Evolutionary conservation across 2,888 invertebrate genomes (phyloP).

Genomic region (Drosophila subsilvestris): DNA sequence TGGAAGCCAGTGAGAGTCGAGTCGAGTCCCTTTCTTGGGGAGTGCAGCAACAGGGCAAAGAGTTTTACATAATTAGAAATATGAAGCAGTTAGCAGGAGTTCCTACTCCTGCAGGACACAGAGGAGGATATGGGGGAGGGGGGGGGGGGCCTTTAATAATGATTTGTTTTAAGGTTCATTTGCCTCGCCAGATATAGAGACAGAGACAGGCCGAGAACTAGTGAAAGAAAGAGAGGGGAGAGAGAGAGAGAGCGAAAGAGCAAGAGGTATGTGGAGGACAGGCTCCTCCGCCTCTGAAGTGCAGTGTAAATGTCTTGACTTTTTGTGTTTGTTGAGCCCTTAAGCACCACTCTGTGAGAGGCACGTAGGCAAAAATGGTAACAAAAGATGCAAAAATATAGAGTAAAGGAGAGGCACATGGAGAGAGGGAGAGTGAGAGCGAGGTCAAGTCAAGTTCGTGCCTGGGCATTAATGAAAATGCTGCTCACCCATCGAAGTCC

Average conservation of each 20-base stretch:
- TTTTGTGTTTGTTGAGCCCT: slow-evolving; percentile 81
- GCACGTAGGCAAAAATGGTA: slow-evolving; percentile 50
- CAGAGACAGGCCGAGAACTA: not conserved
- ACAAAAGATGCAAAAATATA: slow-evolving; percentile 41
- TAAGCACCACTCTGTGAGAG: slow-evolving; percentile 60
- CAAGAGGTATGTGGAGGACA: slow-evolving; percentile 4
- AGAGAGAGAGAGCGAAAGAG: not conserved
- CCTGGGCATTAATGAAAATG: slow-evolving; percentile 56
- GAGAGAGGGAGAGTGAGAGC: slow-evolving; percentile 2
- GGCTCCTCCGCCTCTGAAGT: slow-evolving; percentile 50
- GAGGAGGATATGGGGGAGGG: slow-evolving; percentile 17
- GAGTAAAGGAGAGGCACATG: slow-evolving; percentile 1
- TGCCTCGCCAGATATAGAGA: slow-evolving; percentile 48
- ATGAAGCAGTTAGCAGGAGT: slow-evolving; percentile 46
- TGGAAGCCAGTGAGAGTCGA: slow-evolving; percentile 3
- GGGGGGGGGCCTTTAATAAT: slow-evolving; percentile 67
- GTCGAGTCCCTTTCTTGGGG: slow-evolving; percentile 22
- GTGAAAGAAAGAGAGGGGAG: not conserved
- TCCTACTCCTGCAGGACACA: no score
- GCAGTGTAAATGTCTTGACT: slow-evolving; percentile 79
- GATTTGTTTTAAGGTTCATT: slow-evolving; percentile 75
- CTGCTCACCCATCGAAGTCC: slow-evolving; percentile 34
- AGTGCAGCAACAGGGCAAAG: slow-evolving; percentile 62
- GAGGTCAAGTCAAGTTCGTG: slow-evolving; percentile 43
- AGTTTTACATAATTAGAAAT: slow-evolving; percentile 78